phyloP scores from a whole-genome alignment of 1,140 invertebrate genomes.

The Trypoxylus dichotomus region DNA sequence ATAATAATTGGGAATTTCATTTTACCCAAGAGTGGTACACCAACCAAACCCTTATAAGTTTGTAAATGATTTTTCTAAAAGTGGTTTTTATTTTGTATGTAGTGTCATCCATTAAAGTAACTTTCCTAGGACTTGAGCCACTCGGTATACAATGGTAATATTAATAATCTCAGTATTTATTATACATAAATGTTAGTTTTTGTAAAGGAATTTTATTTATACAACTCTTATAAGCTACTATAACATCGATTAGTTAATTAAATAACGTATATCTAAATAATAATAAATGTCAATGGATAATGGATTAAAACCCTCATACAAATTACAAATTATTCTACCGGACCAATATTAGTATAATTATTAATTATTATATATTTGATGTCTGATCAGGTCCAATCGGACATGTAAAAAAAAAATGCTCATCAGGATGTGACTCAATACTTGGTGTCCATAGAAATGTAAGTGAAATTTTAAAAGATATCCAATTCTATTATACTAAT shows the following conservation, averaged over 20 bases:
- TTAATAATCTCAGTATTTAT: slow-evolving; percentile 33
- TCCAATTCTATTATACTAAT: neutral
- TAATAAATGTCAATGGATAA: neutral
- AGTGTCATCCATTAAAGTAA: no score
- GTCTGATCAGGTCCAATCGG: slow-evolving; percentile 28
- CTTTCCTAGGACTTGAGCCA: no score
- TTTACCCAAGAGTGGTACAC: no score
- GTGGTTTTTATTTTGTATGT: no score
- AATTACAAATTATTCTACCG: slow-evolving; percentile 11
- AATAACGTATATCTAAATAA: neutral
- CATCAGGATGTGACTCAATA: slow-evolving; percentile 10
- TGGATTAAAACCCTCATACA: neutral
- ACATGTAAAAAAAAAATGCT: slow-evolving; percentile 13
- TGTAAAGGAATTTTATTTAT: slow-evolving; percentile 31
- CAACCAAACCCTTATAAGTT: no score
- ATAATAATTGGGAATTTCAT: no score
- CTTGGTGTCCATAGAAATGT: slow-evolving; percentile 27
- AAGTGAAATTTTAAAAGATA: neutral
- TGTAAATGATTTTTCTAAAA: no score
- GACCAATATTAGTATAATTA: slow-evolving; percentile 32
- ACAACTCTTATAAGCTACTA: neutral
- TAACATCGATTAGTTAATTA: slow-evolving; percentile 11
- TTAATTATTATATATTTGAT: neutral
- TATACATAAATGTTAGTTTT: slow-evolving; percentile 33
- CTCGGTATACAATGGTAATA: no score